Conservation (phyloP, 1,140 invertebrate species). For the Drosophila setifemur region DNA sequence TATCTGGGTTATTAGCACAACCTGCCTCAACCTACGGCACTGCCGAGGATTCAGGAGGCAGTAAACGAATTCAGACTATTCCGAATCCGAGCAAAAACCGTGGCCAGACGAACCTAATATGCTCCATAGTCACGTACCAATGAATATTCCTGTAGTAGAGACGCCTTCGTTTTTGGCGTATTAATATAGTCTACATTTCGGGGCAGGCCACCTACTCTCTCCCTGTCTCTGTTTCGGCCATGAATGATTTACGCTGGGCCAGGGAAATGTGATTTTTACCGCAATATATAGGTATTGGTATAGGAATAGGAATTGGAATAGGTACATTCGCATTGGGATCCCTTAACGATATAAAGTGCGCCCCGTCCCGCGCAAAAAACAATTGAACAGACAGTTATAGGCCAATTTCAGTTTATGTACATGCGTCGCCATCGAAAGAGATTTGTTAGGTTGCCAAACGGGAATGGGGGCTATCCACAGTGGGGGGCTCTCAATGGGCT, state of each 20-base stretch:
- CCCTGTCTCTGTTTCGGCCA: constrained; percentile 38
- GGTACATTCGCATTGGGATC: neutral
- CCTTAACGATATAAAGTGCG: constrained; percentile 8
- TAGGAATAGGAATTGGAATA: constrained; percentile 10
- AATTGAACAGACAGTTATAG: constrained; percentile 80
- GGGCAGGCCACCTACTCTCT: constrained; percentile 18
- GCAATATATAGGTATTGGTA: constrained; percentile 69
- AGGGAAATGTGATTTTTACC: constrained; percentile 78
- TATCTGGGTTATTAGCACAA: constrained; percentile 80
- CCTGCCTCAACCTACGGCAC: constrained; percentile 66
- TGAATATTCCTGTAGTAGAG: constrained; percentile 73
- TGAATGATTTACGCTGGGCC: constrained; percentile 72
- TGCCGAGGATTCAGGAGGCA: constrained; percentile 13
- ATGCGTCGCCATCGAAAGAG: constrained; percentile 69
- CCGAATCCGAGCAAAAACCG: constrained; percentile 11
- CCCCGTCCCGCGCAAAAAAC: constrained; percentile 50
- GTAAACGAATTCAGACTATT: too few species aligned
- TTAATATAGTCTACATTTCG: constrained; percentile 77
- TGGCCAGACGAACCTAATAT: constrained; percentile 63
- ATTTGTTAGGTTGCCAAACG: constrained; percentile 52
- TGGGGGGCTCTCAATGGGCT: neutral
- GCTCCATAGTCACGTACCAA: constrained; percentile 79
- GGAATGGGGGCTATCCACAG: neutral
- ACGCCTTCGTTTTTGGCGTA: constrained; percentile 76
- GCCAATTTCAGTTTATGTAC: constrained; percentile 77